Conservation (phyloP, 2,888 invertebrate genomes). For the Baccha elongata region DNA sequence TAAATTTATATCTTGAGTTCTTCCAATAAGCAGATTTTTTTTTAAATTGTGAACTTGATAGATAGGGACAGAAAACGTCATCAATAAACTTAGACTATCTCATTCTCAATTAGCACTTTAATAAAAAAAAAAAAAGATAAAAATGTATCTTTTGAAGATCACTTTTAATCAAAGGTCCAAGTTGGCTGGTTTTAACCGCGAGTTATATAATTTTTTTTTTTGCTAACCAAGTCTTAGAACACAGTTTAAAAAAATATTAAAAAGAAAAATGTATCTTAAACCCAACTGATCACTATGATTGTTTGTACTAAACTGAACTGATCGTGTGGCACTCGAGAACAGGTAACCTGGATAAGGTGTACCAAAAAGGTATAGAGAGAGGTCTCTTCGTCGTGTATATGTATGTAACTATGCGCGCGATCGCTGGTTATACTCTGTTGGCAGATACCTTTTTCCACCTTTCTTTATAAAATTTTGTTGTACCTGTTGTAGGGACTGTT, state of each 20-base stretch:
- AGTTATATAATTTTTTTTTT: slow-evolving; percentile 51
- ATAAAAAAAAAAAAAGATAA: slow-evolving; percentile 23
- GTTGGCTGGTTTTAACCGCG: slow-evolving; percentile 57
- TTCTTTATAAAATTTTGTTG: slow-evolving; percentile 71
- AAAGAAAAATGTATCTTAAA: slow-evolving; percentile 25
- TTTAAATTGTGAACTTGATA: slow-evolving; percentile 41
- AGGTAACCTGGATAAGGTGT: slow-evolving; percentile 73
- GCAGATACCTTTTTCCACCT: slow-evolving; percentile 70
- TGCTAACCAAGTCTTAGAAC: slow-evolving; percentile 49
- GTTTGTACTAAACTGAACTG: slow-evolving; percentile 70
- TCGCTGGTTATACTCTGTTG: slow-evolving; percentile 68
- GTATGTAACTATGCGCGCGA: slow-evolving; percentile 70
- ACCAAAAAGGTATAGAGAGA: slow-evolving; percentile 64
- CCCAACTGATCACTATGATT: slow-evolving; percentile 66
- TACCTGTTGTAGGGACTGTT: slow-evolving; percentile 70
- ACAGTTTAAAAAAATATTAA: slow-evolving; percentile 40
- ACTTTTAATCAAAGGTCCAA: slow-evolving; percentile 54
- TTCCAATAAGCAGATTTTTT: slow-evolving; percentile 28
- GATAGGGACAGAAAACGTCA: slow-evolving; percentile 55
- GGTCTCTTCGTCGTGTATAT: slow-evolving; percentile 63
- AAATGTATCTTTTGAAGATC: slow-evolving; percentile 50
- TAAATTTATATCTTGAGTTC: slow-evolving; percentile 34
- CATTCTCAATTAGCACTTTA: slow-evolving; percentile 64
- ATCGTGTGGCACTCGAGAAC: slow-evolving; percentile 71
- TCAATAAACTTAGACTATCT: slow-evolving; percentile 52